Evolutionary conservation across 2,113 vertebrate genomes (phyloP), one percentile per base, ranked within the genome.

Genomic region (Cnemophilus loriae): DNA sequence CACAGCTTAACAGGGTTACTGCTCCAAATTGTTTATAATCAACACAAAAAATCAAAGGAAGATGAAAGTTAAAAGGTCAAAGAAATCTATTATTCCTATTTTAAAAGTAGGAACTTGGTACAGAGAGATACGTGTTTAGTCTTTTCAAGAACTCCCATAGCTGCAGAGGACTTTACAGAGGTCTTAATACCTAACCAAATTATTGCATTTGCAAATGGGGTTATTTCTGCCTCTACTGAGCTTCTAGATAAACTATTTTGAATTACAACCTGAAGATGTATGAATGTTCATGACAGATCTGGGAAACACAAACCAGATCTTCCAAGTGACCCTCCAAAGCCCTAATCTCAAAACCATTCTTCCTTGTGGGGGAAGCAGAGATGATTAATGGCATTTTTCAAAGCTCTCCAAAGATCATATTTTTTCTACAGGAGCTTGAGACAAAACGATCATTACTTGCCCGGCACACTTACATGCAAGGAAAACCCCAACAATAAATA

Each of bases 311-410:
- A 92, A 83, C 42, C 92, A 97, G 88, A 95, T 68, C 70, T 44
- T 84, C 35, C 60, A 89, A 81, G 37, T 20, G 5, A 8, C 32
- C 37, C n/a, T 75, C 71, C 69, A 74, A 93, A 68, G 50, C 70
- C 70, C 73, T 95, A 85, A 94, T 86, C 83, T 93, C 90, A 89
- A 95, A 90, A 94, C 83, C 93, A 90, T 90, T 93, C 93, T 83
- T 93, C 76, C 68, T 87, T 78, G 37, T 64, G 84, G 65, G 60
- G 61, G 76, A 96, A 92, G 49, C 28, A 69, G 22, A 55, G 32
- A 89, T 89, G 77, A 94, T 84, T 74, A 89, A 95, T 74, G 26
- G 37, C 35, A 56, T 91, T 91, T 91, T 80, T 92, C 82, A 90
- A 83, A 93, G 55, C 22, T 63, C 64, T 84, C 86, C 4, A 3